These are phyloP conservation scores for Ictalurus punctatus DNA, from an alignment of 2,113 vertebrate species.

Conservation along the genomic window DNA sequence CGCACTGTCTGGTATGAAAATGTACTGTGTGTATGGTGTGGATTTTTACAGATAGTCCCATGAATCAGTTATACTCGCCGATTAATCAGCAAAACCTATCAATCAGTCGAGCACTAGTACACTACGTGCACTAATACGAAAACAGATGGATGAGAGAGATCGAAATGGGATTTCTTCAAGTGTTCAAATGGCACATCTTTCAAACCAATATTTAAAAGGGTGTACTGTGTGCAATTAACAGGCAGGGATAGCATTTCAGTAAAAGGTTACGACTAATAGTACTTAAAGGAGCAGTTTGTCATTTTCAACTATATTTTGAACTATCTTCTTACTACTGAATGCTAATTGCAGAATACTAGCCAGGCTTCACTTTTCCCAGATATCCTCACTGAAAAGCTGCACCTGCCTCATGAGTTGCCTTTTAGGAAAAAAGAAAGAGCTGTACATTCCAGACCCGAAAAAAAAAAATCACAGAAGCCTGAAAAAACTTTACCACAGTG, in stretches of 20 bases:
- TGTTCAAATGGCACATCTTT: background rate
- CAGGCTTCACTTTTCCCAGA: background rate
- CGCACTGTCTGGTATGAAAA: too few species aligned
- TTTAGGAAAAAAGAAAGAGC: too few species aligned
- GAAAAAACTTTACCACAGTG: background rate
- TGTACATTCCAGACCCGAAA: too few species aligned
- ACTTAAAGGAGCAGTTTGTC: background rate
- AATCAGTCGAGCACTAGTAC: constrained; percentile 59
- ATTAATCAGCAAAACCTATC: too few species aligned
- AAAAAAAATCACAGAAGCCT: too few species aligned
- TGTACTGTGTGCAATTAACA: background rate
- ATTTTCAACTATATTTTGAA: background rate
- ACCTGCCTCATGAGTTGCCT: too few species aligned
- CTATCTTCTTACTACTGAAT: background rate
- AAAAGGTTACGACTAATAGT: background rate
- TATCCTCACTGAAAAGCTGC: background rate
- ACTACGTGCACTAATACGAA: background rate
- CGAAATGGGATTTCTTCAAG: background rate
- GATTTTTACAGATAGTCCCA: too few species aligned
- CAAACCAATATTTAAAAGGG: background rate
- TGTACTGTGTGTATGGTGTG: too few species aligned
- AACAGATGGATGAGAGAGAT: background rate
- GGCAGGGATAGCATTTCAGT: background rate
- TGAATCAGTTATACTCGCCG: too few species aligned
- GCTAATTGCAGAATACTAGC: background rate